These are phyloP conservation scores for Rattus norvegicus DNA, from an alignment of 2,113 vertebrate species.

Conservation along the genomic window GRCr8 NC_086028.1:73119501-73120000, in stretches of 20 bases:
- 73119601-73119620: neutral
- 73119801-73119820: neutral
- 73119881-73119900: neutral
- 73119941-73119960: neutral
- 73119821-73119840: neutral
- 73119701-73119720: neutral
- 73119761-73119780: neutral
- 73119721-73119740: neutral
- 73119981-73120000: neutral
- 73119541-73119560: neutral
- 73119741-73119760: neutral
- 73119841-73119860: neutral
- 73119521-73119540: neutral
- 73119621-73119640: neutral
- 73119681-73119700: neutral
- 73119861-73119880: neutral
- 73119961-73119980: neutral
- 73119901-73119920: neutral
- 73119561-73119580: neutral
- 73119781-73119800: too few relatives aligned
- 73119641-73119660: neutral
- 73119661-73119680: neutral
- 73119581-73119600: neutral
- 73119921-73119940: neutral
- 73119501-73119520: neutral